Evolutionary conservation across 2,888 invertebrate species (phyloP), one percentile per base, ranked within the genome.

Genomic region (Tachystola acroxantha): DNA sequence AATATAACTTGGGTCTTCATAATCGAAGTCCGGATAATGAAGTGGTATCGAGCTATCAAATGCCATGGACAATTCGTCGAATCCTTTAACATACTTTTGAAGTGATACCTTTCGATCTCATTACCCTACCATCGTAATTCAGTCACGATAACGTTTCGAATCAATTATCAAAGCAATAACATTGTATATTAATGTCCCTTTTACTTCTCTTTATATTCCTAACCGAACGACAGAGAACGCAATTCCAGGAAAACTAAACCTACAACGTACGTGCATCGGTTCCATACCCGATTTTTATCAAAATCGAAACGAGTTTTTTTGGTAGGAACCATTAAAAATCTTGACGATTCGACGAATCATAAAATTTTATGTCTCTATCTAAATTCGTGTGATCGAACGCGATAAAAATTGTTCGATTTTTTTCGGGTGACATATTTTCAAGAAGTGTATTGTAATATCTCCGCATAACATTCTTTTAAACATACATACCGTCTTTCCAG

Each of bases 351-450:
- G 65, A 50, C 48, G 71, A 70, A 71, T 56, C 54, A 60, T 70
- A 65, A 71, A 69, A 71, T 71, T 69, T 68, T 69, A 71, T 67
- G 67, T 64, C 71, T 71, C 49, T 57, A 69, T 71, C 61, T 55
- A 46, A 54, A 47, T 51, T 40, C 39, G 47, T 55, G 54, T 54
- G 64, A 62, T 63, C 50, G 57, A 50, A 39, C 26, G 50, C 36
- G 63, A 59, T 66, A 60, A 54, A 50, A 55, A 55, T 53, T 47
- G 56, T 53, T 58, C 47, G 57, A 48, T 51, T 48, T 46, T 48
- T 48, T 40, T 36, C 36, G 37, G 36, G 26, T 38, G 38, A 36
- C 51, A 56, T 53, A 41, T 50, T 47, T 43, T 50, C 55, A 51
- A 58, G 52, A 19, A 30, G 7, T 13, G 20, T 20, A n/a, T n/a